Conservation (phyloP, 2,113 vertebrate species). For the Amblyopsis rosae region DNA sequence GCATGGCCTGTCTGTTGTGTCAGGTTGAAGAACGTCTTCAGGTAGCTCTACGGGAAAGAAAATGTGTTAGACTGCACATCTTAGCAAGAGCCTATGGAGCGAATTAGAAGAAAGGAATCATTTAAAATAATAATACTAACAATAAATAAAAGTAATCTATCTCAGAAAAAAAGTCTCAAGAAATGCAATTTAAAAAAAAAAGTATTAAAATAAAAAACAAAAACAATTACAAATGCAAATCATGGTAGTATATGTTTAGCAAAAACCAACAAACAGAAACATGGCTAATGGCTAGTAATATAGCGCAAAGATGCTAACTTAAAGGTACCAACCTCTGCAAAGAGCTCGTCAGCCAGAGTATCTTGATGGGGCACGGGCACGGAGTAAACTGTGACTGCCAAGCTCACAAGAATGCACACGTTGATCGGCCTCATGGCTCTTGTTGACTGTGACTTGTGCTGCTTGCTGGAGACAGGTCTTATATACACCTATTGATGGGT, state of each 20-base stretch:
- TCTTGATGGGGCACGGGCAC: constrained; percentile 3
- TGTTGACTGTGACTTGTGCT: constrained; percentile 9
- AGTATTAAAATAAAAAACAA: too few relatives aligned
- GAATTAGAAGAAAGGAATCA: background rate
- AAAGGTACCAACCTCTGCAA: constrained; percentile 64
- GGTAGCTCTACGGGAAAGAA: constrained; percentile 57
- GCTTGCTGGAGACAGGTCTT: constrained; percentile 28
- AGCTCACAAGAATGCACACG: constrained; percentile 46
- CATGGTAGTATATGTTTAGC: background rate
- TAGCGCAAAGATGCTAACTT: background rate
- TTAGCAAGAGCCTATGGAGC: background rate
- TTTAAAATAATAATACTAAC: background rate
- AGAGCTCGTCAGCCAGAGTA: constrained; percentile 36
- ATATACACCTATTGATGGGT: constrained; percentile 40
- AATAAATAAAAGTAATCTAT: background rate
- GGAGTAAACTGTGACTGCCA: constrained; percentile 54
- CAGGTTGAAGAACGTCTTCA: constrained; percentile 72
- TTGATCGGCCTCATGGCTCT: constrained; percentile 64
- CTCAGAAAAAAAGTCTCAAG: background rate
- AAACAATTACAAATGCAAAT: too few relatives aligned
- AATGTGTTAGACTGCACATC: background rate
- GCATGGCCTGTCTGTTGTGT: background rate
- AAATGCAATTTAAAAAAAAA: background rate
- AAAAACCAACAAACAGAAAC: background rate
- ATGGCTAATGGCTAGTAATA: background rate